Base-by-base conservation (phyloP, 2,888 invertebrate genomes). In the Tinea pellionella region DNA sequence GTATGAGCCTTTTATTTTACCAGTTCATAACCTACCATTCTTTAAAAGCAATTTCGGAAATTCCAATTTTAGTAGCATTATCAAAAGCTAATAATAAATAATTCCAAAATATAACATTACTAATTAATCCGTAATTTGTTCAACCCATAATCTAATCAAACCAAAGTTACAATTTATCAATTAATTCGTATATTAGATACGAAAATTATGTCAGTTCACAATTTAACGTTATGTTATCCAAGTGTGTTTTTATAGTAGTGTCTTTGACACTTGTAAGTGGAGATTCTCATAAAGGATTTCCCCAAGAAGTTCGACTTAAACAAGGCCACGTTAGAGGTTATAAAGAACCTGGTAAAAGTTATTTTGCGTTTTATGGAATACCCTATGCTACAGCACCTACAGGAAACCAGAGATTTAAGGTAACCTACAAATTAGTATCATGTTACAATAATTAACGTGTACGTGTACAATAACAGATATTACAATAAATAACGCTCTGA, bases 361-460 rank as follows among this genome's bases (percentile, higher is more conserved):
- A 74, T 1, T 78, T 65, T 59, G 61, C 63, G 0, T 80, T 77
- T 61, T 69, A 72, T 51, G 68, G 71, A 41, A 75, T 80, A 8
- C 79, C 78, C 0, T 80, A 78, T 47, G 80, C 80, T 0, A 75
- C 72, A n/a, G 72, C 70, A 0, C 80, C 78, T 0, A 72, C 67
- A 3, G 77, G 76, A 1, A 37, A 51, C 0, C 55, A 75, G 11
- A 72, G 65, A 62, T 79, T 72, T 62, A 74, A 74, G 72, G 77
- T 76, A 61, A 58, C n/a, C 4, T n/a, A n/a, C n/a, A n/a, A 9
- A 30, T 30, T 30, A 30, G 30, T 30, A 4, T 30, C n/a, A n/a
- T n/a, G n/a, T n/a, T n/a, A n/a, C n/a, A n/a, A n/a, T n/a, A n/a
- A n/a, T n/a, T n/a, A n/a, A n/a, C n/a, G n/a, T n/a, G n/a, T n/a